Evolutionary conservation across 2,113 vertebrate species (phyloP), one percentile per base, ranked within the genome.

Genomic region (Leptocoma aspasia): DNA sequence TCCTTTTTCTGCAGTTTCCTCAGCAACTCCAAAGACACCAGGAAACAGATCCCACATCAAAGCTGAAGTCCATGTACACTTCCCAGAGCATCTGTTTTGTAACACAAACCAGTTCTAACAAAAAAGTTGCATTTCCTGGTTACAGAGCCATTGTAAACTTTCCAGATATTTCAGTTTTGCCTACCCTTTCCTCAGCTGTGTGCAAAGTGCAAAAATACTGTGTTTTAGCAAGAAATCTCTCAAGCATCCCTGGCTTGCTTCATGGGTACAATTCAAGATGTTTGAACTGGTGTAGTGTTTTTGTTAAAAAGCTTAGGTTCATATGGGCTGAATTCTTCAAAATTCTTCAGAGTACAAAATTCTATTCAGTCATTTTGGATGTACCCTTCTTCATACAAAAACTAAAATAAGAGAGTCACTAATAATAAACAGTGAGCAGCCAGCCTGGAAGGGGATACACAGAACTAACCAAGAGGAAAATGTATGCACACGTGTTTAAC

Each of bases 401-500:
- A 60, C 56, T 41, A n/a, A 83, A 77, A 53, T 60, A 65, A 59
- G 12, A 64, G 15, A 1, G 2, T 56, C 24, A 52, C 53, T 68
- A 50, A 37, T 44, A 61, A 37, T 72, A 56, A 69, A 39, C 6
- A 54, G 10, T 52, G 33, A 90, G 24, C 33, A 57, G 49, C 39
- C 50, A 77, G 1, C 18, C 7, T 77, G 56, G 49, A 81, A 86
- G 15, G 41, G 16, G 12, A 27, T 42, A 68, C 20, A n/a, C 24
- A 41, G n/a, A 61, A 10, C 24, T 70, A 63, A 88, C 15, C 33
- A 42, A 56, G 66, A 82, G 13, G 28, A 88, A 53, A 14, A 41
- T 18, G 5, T 5, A 12, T 16, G 13, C 16, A 44, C 1, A 1
- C 0, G 0, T 1, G 2, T 94, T 84, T 82, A 53, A 49, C 24